These are phyloP conservation scores for Callocephalon fimbriatum DNA, from an alignment of 2,113 vertebrate genomes.

Conservation along the genomic window DNA sequence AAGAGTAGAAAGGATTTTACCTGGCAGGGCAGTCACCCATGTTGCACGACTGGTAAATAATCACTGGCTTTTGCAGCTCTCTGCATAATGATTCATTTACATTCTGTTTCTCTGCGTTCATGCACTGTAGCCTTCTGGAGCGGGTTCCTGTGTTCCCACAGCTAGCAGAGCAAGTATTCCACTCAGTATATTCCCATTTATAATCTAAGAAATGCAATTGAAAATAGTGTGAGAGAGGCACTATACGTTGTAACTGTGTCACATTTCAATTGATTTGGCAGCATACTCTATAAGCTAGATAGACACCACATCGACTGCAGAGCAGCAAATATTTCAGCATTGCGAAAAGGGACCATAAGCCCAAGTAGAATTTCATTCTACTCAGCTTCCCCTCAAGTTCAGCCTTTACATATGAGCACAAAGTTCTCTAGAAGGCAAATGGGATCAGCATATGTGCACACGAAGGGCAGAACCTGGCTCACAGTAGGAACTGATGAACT, in stretches of 20 bases:
- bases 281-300: not conserved
- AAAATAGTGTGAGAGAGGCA: not conserved
- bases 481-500: conserved; percentile 46
- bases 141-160: conserved; percentile 84
- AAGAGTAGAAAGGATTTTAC: conserved; percentile 54
- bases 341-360: not conserved
- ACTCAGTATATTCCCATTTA: conserved; percentile 81
- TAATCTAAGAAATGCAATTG: conserved; percentile 73
- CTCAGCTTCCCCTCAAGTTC: not conserved
- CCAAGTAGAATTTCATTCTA: not conserved
- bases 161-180: conserved; percentile 84
- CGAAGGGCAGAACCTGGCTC: conserved; percentile 16
- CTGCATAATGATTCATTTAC: conserved; percentile 77
- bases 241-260: not conserved
- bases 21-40: conserved; percentile 84
- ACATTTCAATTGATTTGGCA: not conserved
- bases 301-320: not conserved
- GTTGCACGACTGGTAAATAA: conserved; percentile 78
- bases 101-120: conserved; percentile 54
- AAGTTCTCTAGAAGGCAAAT: conserved; percentile 10
- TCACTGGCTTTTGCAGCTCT: conserved; percentile 74
- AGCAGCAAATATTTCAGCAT: not conserved
- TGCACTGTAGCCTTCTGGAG: conserved; percentile 74
- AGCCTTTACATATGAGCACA: not conserved
- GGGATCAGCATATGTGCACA: conserved; percentile 15